These are phyloP conservation scores for Lineus longissimus DNA, from an alignment of 1,140 invertebrate genomes.

Conservation along the genomic window DNA sequence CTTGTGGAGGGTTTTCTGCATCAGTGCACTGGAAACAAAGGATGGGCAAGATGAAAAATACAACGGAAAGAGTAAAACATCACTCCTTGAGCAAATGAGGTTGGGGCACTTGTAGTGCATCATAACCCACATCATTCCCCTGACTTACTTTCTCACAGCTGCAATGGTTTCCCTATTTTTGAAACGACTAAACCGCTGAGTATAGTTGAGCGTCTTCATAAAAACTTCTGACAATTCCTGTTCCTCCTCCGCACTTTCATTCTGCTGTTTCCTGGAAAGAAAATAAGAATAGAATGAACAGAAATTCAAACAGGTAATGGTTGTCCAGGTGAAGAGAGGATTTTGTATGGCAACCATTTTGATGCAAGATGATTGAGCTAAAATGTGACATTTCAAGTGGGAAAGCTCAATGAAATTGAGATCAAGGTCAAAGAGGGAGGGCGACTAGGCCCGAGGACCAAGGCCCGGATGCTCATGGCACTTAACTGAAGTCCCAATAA, in stretches of 20 bases:
- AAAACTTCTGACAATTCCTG: constrained; percentile 98
- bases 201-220: constrained; percentile 95
- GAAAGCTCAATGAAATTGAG: too few relatives aligned
- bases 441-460: too few relatives aligned
- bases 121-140: too few relatives aligned
- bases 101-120: too few relatives aligned
- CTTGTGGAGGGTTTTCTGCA: constrained; percentile 88
- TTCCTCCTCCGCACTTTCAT: constrained; percentile 96
- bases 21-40: constrained; percentile 77
- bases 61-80: constrained; percentile 1
- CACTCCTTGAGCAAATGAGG: too few relatives aligned
- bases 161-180: constrained; percentile 98
- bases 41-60: constrained; percentile 17
- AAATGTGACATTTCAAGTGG: not conserved
- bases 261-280: constrained; percentile 77
- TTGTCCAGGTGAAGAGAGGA: not conserved
- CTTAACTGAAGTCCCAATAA: too few relatives aligned
- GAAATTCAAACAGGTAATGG: not conserved
- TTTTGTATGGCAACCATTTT: not conserved
- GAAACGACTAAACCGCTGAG: constrained; percentile 89
- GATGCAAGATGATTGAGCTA: not conserved
- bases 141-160: constrained; percentile 77
- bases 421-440: too few relatives aligned
- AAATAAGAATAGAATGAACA: constrained; percentile 1
- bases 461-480: too few relatives aligned